These are phyloP conservation scores for Tragelaphus strepsiceros DNA, from an alignment of 2,113 vertebrate species.

Conservation along the genomic window DNA sequence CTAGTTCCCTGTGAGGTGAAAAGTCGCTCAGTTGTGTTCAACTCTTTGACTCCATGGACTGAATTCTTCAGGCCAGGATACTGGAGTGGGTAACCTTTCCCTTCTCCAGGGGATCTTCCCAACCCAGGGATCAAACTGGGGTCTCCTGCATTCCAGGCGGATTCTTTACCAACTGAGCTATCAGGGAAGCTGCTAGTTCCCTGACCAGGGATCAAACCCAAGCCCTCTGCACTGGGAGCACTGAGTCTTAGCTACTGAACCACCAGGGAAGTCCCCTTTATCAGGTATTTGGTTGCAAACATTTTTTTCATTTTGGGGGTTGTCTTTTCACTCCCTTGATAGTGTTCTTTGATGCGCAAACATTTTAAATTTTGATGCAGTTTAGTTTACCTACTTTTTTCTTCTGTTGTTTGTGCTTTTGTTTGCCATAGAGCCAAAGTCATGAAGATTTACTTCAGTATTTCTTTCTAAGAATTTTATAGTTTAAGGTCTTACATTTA, in stretches of 20 bases:
- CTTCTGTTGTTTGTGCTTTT: background rate
- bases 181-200: background rate
- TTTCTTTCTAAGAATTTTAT: background rate
- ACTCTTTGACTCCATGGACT: background rate
- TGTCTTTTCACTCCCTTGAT: background rate
- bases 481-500: background rate
- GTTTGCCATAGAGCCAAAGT: background rate
- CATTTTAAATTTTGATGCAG: background rate
- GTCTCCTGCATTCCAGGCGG: background rate
- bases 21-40: background rate
- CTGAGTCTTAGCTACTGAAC: background rate
- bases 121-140: background rate
- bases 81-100: background rate
- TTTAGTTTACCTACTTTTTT: background rate
- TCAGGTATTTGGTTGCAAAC: background rate
- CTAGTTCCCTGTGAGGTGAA: background rate
- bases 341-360: background rate
- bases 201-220: background rate
- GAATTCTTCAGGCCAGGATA: background rate
- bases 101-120: background rate
- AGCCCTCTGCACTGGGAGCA: background rate
- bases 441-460: background rate
- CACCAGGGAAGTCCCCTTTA: background rate
- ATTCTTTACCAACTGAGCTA: background rate
- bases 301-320: background rate